Evolutionary conservation across 2,888 invertebrate species (phyloP).

Genomic region (Dugesia japonica): DNA sequence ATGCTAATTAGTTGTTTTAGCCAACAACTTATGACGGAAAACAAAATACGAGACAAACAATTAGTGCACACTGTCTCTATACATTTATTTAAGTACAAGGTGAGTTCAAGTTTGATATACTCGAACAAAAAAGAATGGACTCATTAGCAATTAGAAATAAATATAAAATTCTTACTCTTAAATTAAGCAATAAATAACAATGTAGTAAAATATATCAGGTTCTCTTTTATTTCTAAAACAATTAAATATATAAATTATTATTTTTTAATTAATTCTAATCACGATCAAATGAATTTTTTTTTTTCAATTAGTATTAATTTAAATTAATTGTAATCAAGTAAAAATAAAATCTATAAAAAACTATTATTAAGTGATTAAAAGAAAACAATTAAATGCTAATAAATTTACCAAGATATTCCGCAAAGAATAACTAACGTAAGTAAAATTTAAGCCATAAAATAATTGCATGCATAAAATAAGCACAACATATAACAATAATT

Average conservation of each 20-base stretch:
- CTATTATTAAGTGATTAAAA: not conserved
- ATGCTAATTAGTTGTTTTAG: not conserved
- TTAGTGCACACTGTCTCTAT: constrained; percentile 16
- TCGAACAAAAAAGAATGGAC: not conserved
- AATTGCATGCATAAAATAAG: constrained; percentile 3
- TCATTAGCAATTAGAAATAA: constrained; percentile 14
- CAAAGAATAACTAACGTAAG: constrained; percentile 1
- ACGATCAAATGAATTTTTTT: not conserved
- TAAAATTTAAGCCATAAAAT: constrained; percentile 14
- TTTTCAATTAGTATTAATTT: not conserved
- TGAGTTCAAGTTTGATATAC: not conserved
- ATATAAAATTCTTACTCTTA: constrained; percentile 17
- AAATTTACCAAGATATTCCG: constrained; percentile 9
- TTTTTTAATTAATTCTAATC: not conserved
- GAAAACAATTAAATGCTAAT: not conserved
- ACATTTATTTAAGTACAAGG: not conserved
- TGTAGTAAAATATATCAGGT: not conserved
- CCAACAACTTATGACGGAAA: not conserved
- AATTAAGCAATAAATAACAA: constrained; percentile 3
- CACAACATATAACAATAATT: not conserved
- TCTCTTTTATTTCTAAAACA: not conserved
- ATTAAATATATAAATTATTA: not conserved
- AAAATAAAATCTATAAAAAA: not conserved
- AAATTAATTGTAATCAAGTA: not conserved
- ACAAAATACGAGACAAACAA: constrained; percentile 11